Percentiles rank a stretch among this genome's conserved stretches.
Conservation (phyloP, 2,797 vertebrate genomes). For the Oryzias sinensis region DNA sequence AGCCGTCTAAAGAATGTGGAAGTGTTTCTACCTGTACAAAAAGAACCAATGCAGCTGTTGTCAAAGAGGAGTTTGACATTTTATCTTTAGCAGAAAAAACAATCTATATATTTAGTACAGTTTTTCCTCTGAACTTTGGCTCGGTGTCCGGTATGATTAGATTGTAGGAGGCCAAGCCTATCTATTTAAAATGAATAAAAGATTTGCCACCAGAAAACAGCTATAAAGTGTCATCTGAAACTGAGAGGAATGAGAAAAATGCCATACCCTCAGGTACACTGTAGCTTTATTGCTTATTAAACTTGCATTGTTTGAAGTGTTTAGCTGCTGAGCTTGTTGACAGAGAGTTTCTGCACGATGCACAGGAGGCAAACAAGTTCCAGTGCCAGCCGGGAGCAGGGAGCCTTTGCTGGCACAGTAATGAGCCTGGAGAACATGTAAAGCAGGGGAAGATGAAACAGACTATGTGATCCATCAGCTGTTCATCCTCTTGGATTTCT, state of each 20-base stretch:
- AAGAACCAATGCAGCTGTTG: no score
- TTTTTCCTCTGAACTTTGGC: no score
- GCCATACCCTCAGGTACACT: constrained; percentile 60
- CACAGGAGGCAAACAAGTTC: constrained; percentile 68
- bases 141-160: no score
- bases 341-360: constrained; percentile 57
- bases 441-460: constrained; percentile 73
- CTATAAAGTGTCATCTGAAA: constrained; percentile 33
- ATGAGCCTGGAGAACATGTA: constrained; percentile 78
- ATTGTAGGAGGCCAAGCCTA: no score
- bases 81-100: no score
- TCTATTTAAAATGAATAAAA: no score
- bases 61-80: no score
- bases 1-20: no score
- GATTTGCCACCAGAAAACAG: constrained; percentile 17
- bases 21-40: no score
- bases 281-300: constrained; percentile 76
- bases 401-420: constrained; percentile 54
- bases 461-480: constrained; percentile 71
- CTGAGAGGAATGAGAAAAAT: constrained; percentile 49
- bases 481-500: constrained; percentile 62
- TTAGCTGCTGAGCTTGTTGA: constrained; percentile 66
- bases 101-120: no score
- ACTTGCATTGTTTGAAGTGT: constrained; percentile 72
- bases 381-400: constrained; percentile 52